These are phyloP conservation scores for Tiliqua scincoides DNA, from an alignment of 2,113 vertebrate genomes.

Conservation along the genomic window DNA sequence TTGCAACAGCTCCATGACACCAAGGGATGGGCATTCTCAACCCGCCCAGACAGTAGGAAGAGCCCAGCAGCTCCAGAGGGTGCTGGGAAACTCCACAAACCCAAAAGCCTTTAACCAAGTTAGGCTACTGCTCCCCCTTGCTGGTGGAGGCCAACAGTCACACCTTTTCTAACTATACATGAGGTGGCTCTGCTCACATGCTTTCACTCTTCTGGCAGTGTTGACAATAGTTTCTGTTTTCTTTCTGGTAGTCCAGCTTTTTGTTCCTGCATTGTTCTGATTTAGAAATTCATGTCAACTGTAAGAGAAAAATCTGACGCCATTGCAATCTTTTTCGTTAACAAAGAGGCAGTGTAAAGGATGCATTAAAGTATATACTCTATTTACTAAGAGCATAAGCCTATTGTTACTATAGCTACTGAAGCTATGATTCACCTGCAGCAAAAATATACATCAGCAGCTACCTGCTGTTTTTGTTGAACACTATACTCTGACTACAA, in stretches of 20 bases:
- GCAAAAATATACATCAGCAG: constrained; percentile 51
- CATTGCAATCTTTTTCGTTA: constrained; percentile 29
- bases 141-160: too few species aligned
- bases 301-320: not conserved
- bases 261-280: not conserved
- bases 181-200: too few species aligned
- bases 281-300: not conserved
- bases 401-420: constrained; percentile 51
- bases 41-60: too few species aligned
- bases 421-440: constrained; percentile 37
- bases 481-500: not conserved
- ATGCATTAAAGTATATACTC: constrained; percentile 43
- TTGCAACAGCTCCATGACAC: too few species aligned
- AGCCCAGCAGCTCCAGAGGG: too few species aligned
- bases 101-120: too few species aligned
- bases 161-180: too few species aligned
- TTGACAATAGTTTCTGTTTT: not conserved
- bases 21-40: too few species aligned
- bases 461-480: constrained; percentile 55
- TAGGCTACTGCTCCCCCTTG: too few species aligned
- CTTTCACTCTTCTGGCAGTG: too few species aligned
- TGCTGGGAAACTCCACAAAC: too few species aligned
- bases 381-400: constrained; percentile 36
- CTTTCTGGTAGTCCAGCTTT: not conserved
- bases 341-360: constrained; percentile 37